Evolutionary conservation across 2,888 invertebrate species (phyloP).

Genomic region (Euzophera pinguis): DNA sequence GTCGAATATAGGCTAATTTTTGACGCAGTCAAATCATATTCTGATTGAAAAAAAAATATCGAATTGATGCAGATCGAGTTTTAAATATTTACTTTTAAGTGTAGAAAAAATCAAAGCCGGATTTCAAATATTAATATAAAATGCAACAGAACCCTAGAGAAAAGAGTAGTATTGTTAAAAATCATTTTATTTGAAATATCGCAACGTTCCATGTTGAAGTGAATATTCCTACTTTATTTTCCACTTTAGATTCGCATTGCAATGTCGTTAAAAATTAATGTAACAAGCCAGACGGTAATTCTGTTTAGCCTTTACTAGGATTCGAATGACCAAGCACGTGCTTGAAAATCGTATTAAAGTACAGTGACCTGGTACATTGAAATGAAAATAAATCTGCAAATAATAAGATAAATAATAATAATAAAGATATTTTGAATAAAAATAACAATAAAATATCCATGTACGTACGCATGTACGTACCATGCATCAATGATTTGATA

Average conservation of each 20-base stretch:
- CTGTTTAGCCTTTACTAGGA: conserved; percentile 12
- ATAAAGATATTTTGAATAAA: not conserved
- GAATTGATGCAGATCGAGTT: too few species aligned
- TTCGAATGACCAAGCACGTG: conserved; percentile 8
- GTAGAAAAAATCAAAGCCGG: too few species aligned
- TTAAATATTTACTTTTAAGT: too few species aligned
- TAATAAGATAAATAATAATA: not conserved
- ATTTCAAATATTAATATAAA: too few species aligned
- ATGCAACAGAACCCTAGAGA: too few species aligned
- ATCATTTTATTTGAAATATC: not conserved
- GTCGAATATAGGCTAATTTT: too few species aligned
- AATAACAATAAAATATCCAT: too few species aligned
- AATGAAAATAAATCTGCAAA: not conserved
- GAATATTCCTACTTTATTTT: not conserved
- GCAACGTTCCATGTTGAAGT: not conserved
- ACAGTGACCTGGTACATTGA: not conserved
- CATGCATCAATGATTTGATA: too few species aligned
- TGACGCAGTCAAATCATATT: too few species aligned
- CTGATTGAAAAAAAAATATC: too few species aligned
- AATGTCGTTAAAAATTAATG: conserved; percentile 8
- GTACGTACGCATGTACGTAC: too few species aligned
- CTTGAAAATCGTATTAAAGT: conserved; percentile 11
- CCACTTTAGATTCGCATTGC: conserved; percentile 9
- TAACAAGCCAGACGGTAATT: conserved; percentile 11
- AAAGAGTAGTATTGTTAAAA: not conserved